Percentiles rank a stretch among this genome's conserved stretches.
Conservation (phyloP, 2,797 vertebrate species). For the Spatula clypeata region DNA sequence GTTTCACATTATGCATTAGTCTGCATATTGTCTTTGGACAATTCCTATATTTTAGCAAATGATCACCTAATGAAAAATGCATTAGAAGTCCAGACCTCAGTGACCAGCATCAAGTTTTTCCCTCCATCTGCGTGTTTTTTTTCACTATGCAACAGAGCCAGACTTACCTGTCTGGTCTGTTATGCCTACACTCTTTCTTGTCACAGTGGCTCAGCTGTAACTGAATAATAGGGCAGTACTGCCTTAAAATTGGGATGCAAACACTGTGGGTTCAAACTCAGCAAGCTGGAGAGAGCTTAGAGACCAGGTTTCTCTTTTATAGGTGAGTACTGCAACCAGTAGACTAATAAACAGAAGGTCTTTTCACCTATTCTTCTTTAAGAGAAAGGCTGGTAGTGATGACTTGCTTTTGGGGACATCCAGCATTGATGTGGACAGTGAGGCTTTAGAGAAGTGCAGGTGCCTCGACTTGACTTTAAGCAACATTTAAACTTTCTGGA, state of each 20-base stretch:
- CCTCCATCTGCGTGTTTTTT: neutral
- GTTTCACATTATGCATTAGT: neutral
- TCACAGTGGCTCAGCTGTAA: neutral
- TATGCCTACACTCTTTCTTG: neutral
- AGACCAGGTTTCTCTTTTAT: neutral
- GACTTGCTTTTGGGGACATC: neutral
- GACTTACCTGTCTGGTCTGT: neutral
- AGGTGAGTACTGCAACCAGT: neutral
- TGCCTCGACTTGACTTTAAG: neutral
- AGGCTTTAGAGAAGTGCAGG: neutral
- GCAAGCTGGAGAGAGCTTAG: neutral
- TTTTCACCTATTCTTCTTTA: rapidly evolving
- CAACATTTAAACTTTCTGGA: neutral
- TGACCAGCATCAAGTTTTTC: neutral
- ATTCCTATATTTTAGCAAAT: slow-evolving; percentile 1
- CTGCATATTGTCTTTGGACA: neutral
- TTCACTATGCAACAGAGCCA: neutral
- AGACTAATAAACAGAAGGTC: neutral
- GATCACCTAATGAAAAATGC: neutral
- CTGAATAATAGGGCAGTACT: neutral
- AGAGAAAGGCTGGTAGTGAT: neutral
- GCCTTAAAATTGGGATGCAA: neutral
- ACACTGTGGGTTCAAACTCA: neutral
- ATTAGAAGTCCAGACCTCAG: neutral
- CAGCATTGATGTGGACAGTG: neutral